Conservation (phyloP, 2,113 vertebrate species). For the Oncorhynchus keta region DNA sequence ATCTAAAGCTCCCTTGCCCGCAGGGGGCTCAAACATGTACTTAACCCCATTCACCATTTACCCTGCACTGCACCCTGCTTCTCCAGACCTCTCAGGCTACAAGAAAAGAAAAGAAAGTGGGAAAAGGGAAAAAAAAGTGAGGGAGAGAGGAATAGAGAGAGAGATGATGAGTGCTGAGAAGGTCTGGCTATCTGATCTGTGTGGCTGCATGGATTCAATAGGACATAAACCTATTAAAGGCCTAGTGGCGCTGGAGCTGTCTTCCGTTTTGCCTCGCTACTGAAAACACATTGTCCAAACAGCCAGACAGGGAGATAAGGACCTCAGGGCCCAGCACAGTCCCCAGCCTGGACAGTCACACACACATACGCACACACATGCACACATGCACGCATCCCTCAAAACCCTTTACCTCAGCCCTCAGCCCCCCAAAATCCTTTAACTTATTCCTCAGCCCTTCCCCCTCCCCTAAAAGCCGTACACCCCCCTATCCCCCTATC, state of each 20-base stretch:
- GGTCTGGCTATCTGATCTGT: slow-evolving; percentile 90
- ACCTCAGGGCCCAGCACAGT: slow-evolving; percentile 65
- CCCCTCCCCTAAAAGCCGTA: background rate
- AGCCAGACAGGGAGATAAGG: slow-evolving; percentile 92
- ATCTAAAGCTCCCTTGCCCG: slow-evolving; percentile 93
- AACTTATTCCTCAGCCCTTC: background rate
- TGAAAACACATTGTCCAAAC: slow-evolving; percentile 95
- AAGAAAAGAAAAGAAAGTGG: slow-evolving; percentile 63
- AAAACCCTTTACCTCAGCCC: too few species aligned
- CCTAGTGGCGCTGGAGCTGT: slow-evolving; percentile 62
- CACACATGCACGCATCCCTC: background rate
- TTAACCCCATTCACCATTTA: slow-evolving; percentile 99
- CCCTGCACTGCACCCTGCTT: slow-evolving; percentile 87
- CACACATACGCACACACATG: background rate
- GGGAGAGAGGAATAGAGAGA: slow-evolving; percentile 20
- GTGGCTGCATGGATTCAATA: slow-evolving; percentile 89
- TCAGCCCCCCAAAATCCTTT: background rate
- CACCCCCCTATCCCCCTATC: background rate
- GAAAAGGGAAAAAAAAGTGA: slow-evolving; percentile 35
- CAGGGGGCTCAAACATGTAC: slow-evolving; percentile 98
- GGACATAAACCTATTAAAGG: slow-evolving; percentile 93
- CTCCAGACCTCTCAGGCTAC: slow-evolving; percentile 82
- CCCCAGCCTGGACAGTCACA: slow-evolving; percentile 6
- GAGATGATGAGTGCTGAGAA: slow-evolving; percentile 59
- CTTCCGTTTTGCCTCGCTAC: slow-evolving; percentile 81